phyloP scores from a whole-genome alignment of 2,113 vertebrate species.

The Mustelus asterias region DNA sequence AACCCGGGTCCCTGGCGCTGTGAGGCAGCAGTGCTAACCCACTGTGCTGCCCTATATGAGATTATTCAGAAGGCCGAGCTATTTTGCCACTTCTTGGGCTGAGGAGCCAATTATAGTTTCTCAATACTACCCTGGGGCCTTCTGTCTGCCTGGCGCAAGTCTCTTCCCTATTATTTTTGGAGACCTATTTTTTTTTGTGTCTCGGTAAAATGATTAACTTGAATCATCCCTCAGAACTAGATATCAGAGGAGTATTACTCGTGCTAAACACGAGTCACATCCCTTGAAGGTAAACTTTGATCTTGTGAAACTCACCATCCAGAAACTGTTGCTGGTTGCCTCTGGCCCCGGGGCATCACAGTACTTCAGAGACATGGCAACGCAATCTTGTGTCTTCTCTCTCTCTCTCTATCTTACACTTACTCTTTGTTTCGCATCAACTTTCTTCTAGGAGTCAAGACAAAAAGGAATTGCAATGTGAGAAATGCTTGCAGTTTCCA shows the following conservation, averaged over 20 bases:
- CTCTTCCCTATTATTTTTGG: no score
- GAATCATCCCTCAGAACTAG: neutral
- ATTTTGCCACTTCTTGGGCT: neutral
- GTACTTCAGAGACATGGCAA: conserved; percentile 45
- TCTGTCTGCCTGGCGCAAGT: neutral
- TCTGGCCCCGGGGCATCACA: conserved; percentile 43
- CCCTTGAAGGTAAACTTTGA: neutral
- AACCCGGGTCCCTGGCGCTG: no score
- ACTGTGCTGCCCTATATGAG: neutral
- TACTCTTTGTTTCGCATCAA: neutral
- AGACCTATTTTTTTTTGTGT: neutral
- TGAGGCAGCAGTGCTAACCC: no score
- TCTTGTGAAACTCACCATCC: conserved; percentile 43
- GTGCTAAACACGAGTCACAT: neutral
- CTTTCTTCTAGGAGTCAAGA: conserved; percentile 35
- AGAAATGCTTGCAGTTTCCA: neutral
- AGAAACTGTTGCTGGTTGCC: conserved; percentile 45
- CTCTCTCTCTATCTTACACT: neutral
- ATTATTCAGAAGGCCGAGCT: neutral
- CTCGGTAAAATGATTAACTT: neutral
- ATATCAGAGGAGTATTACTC: neutral
- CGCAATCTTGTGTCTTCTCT: neutral
- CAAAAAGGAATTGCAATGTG: conserved; percentile 9
- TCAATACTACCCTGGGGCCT: no score
- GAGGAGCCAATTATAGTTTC: neutral